phyloP scores from a whole-genome alignment of 2,113 vertebrate genomes.

The Cheirogaleus medius region DNA sequence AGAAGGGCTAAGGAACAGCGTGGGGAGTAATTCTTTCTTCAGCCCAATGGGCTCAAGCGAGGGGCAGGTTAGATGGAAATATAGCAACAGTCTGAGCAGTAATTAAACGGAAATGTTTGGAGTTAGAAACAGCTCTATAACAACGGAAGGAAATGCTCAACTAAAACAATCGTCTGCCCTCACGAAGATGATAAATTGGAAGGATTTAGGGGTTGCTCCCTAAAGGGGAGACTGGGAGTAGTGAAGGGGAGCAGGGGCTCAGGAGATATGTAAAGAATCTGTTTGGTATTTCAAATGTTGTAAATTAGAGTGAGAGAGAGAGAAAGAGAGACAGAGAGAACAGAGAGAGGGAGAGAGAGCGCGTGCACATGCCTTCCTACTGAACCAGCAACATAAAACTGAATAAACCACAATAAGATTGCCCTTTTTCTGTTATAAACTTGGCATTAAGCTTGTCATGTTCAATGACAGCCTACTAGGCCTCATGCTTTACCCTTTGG shows the following conservation, averaged over 20 bases:
- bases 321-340: conserved; percentile 79
- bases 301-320: conserved; percentile 94
- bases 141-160: conserved; percentile 97
- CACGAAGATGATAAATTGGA: conserved; percentile 99
- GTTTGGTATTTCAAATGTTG: conserved; percentile 99
- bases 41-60: conserved; percentile 95
- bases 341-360: conserved; percentile 83
- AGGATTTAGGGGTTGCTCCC: conserved; percentile 97
- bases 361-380: conserved; percentile 86
- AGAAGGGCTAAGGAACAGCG: conserved; percentile 96
- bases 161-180: conserved; percentile 93
- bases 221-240: conserved; percentile 91
- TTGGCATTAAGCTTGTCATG: conserved; percentile 99
- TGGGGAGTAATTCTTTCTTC: conserved; percentile 98
- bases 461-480: conserved; percentile 98
- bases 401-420: conserved; percentile 99
- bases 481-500: conserved; percentile 96
- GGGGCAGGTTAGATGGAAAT: conserved; percentile 90
- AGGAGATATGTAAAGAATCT: conserved; percentile 99
- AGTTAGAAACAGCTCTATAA: conserved; percentile 97
- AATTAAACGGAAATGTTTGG: conserved; percentile 99
- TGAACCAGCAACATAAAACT: conserved; percentile 95
- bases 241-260: conserved; percentile 94
- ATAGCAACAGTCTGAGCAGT: conserved; percentile 94
- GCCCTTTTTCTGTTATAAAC: conserved; percentile 97